Base-by-base conservation (phyloP, 2,888 invertebrate genomes). In the Bellardia bayeri region DNA sequence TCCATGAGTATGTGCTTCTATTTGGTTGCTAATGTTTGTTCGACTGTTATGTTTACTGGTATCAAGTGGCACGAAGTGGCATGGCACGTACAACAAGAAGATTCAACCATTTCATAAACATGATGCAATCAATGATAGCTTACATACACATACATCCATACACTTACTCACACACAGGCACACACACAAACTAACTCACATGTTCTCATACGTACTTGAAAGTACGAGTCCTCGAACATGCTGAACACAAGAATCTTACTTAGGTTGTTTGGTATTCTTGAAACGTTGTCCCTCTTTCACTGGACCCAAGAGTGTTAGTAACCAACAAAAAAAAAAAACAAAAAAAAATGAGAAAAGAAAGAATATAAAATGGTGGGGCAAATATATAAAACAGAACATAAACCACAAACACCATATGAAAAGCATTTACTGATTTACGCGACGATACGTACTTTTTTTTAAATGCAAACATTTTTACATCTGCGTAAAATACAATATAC, bases 41-140 rank as follows among this genome's bases (percentile, higher is more conserved):
- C 66, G 54, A 54, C 37, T 74, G 75, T 82, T 75, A 69, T 64
- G 69, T 71, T 86, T 75, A 63, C 37, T 76, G 64, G 49, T 45
- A 78, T 83, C 78, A 83, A 83, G 83, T 83, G 83, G 80, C 80
- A 85, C 85, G 80, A 85, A 85, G 80, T 85, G 85, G 54, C 80
- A 56, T 81, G 69, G 75, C 85, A 85, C 85, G 85, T 85, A 85
- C 85, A 85, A 81, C 61, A 81, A 79, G 85, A 69, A 81, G 75
- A 81, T 85, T 85, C 85, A 81, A 85, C 68, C 85, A 85, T 85
- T 85, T 85, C 85, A 85, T 85, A 85, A 85, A 85, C 85, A 81
- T 85, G 85, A 85, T 81, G 85, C 85, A 81, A 85, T 85, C 85
- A 85, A 71, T 85, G 85, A 85, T 85, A 69, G 61, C 80, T 69